These are phyloP conservation scores for Saimiri boliviensis DNA, from an alignment of 2,113 vertebrate genomes.

Conservation along the genomic window DNA sequence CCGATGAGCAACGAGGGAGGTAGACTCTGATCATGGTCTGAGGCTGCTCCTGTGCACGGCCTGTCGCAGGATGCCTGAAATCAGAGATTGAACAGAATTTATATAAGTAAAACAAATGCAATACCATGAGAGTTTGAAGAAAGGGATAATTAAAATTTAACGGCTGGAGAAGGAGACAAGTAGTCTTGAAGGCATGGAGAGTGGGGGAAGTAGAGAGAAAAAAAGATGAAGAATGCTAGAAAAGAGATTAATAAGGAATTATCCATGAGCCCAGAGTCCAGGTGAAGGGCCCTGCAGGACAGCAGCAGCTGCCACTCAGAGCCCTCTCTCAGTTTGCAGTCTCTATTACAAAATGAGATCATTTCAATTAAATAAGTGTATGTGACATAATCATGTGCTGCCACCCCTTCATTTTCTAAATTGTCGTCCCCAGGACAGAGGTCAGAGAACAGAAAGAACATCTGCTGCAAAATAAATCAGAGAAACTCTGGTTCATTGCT, in stretches of 20 bases:
- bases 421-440: constrained; percentile 56
- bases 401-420: constrained; percentile 64
- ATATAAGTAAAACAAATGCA: neutral
- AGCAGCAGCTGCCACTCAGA: neutral
- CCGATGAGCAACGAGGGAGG: neutral
- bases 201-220: too few species aligned
- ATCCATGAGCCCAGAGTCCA: neutral
- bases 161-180: neutral
- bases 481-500: neutral
- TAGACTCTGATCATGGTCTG: rapidly evolving
- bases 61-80: neutral
- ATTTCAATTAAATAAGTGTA: constrained; percentile 56
- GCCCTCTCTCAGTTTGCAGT: neutral
- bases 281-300: neutral
- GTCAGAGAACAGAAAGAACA: constrained; percentile 57
- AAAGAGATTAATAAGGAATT: neutral
- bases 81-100: neutral
- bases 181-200: neutral
- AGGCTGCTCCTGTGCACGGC: rapidly evolving
- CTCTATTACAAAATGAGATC: constrained; percentile 36
- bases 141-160: neutral
- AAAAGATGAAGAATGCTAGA: neutral
- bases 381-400: neutral
- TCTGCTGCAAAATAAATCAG: neutral
- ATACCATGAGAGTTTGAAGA: neutral